Evolutionary conservation across 2,888 invertebrate genomes (phyloP), one percentile per base, ranked within the genome.

Genomic region (Clistopyga incitator): DNA sequence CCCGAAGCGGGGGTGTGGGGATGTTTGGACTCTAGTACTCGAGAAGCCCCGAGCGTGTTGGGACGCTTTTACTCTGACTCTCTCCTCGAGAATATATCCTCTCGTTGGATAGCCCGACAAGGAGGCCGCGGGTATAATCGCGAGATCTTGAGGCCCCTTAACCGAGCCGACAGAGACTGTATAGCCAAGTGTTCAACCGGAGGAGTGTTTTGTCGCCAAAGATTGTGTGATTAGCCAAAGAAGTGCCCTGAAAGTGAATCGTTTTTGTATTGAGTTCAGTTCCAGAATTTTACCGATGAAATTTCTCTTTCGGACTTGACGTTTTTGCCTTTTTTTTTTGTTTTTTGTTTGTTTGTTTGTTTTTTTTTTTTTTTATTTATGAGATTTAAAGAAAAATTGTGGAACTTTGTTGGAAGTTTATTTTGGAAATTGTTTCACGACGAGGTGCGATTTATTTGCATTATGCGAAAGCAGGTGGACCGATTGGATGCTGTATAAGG

Each of bases 21-120:
- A 88, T 79, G 81, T 87, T 86, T 76, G 86, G 82, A 56, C 87
- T 87, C 85, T 90, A 91, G 91, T 91, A 88, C 87, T 86, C 88
- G 88, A 86, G 88, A 88, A 87, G 88, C 90, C 88, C 89, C 90
- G 90, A 90, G 84, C 89, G 90, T 84, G 84, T 78, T 78, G 89
- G 89, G 85, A 87, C 64, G 88, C 88, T 87, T 82, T 45, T 78
- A 74, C 81, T 80, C 65, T 54, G 56, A 78, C 65, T 78, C 67
- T 64, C 71, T 64, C 38, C 50, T 2, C 42, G 23, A 13, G 38
- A 45, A 47, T 23, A 67, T 13, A 68, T 68, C n/a, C n/a, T n/a
- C 56, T 68, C 59, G 20, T 56, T 25, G 25, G 20, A 42, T 74
- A 4, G 3, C 18, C n/a, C n/a, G 10, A 8, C 54, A 54, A 54